A percentile compares a stretch with the other conserved stretches of the same genome.
phyloP scores from a whole-genome alignment of 2,888 invertebrate species.

The Rapana venosa region DNA sequence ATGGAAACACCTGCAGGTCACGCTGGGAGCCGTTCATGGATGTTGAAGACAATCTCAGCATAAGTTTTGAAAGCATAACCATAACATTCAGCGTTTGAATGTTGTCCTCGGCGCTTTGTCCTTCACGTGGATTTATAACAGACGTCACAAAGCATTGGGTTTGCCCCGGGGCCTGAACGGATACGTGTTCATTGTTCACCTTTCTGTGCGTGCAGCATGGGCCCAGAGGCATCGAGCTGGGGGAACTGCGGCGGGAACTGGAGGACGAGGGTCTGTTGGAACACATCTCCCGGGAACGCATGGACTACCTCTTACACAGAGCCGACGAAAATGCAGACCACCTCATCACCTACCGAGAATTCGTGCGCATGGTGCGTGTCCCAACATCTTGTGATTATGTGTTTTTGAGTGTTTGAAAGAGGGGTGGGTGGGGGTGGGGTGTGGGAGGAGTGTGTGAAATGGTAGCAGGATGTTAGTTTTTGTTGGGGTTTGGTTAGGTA shows the following conservation, averaged over 20 bases:
- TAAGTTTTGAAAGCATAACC: not conserved
- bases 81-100: not conserved
- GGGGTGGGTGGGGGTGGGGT: not conserved
- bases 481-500: too few relatives aligned
- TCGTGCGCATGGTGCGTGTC: constrained; percentile 75
- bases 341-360: constrained; percentile 78
- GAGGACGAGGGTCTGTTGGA: constrained; percentile 72
- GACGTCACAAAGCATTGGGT: too few relatives aligned
- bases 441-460: too few relatives aligned
- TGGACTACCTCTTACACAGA: constrained; percentile 68
- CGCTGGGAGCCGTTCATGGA: too few relatives aligned
- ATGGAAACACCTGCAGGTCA: too few relatives aligned
- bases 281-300: constrained; percentile 64
- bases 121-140: not conserved
- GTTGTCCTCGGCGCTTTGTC: not conserved
- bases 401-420: not conserved
- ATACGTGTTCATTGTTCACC: not conserved
- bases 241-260: constrained; percentile 74
- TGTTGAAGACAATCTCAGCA: too few relatives aligned
- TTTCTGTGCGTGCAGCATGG: constrained; percentile 63
- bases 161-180: not conserved
- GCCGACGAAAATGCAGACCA: constrained; percentile 77
- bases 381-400: not conserved
- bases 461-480: too few relatives aligned
- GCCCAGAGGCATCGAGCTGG: constrained; percentile 75